Conservation (phyloP, 2,113 vertebrate genomes). For the Excalfactoria chinensis region DNA sequence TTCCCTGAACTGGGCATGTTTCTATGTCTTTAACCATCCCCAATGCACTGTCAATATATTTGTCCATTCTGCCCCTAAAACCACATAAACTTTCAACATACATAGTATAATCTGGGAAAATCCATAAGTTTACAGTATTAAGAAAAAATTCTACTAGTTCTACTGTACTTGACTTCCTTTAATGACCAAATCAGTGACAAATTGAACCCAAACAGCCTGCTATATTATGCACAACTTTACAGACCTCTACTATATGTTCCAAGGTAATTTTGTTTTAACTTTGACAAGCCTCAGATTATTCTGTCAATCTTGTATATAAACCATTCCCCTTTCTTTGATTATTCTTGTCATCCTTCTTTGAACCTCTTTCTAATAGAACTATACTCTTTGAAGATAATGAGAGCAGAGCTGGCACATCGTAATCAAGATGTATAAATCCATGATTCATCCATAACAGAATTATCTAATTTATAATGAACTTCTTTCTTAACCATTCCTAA, state of each 20-base stretch:
- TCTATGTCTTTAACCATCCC: accelerated
- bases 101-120: not conserved
- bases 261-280: not conserved
- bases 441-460: not conserved
- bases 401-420: not conserved
- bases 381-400: not conserved
- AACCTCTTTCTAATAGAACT: not conserved
- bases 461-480: constrained; percentile 1
- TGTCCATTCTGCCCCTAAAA: not conserved
- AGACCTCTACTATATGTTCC: not conserved
- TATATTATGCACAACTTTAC: not conserved
- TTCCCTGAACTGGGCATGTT: not conserved
- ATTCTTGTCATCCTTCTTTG: not conserved
- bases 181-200: not conserved
- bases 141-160: accelerated
- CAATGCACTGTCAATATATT: not conserved
- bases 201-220: not conserved
- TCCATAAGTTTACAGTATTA: not conserved
- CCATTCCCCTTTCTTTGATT: not conserved
- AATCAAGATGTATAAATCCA: not conserved
- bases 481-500: not conserved
- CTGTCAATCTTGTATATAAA: not conserved
- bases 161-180: not conserved
- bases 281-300: not conserved
- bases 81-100: not conserved